Conservation (phyloP, 2,888 invertebrate genomes). For the Drosophila ustulata region DNA sequence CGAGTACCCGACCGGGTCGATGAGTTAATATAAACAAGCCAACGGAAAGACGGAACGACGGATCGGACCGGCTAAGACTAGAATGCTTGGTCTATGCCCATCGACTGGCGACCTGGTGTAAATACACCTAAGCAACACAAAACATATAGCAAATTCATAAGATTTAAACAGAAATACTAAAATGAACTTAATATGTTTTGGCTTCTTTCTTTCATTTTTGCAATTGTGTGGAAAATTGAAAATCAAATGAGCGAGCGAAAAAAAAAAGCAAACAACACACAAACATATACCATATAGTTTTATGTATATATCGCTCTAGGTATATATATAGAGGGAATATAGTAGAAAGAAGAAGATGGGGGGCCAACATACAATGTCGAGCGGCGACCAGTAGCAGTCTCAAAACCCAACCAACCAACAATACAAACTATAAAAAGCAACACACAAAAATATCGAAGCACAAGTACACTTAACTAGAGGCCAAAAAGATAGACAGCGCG, state of each 20-base stretch:
- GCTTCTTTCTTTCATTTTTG: slow-evolving; percentile 43
- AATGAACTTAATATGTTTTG: slow-evolving; percentile 66
- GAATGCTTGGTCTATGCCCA: slow-evolving; percentile 25
- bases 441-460: slow-evolving; percentile 74
- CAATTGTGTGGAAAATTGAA: slow-evolving; percentile 80
- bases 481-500: slow-evolving; percentile 60
- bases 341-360: slow-evolving; percentile 8
- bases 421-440: slow-evolving; percentile 77
- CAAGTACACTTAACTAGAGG: slow-evolving; percentile 75
- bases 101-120: slow-evolving; percentile 50
- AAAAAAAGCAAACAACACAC: slow-evolving; percentile 9
- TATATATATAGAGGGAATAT: slow-evolving; percentile 29
- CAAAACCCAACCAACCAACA: slow-evolving; percentile 54
- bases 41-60: slow-evolving; percentile 8
- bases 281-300: background rate
- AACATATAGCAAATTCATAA: slow-evolving; percentile 35
- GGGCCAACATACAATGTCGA: slow-evolving; percentile 53
- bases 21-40: slow-evolving; percentile 63
- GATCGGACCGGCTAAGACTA: slow-evolving; percentile 35
- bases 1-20: slow-evolving; percentile 16
- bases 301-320: slow-evolving; percentile 2
- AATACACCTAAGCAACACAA: slow-evolving; percentile 38
- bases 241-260: slow-evolving; percentile 66
- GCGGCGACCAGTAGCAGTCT: slow-evolving; percentile 5
- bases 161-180: slow-evolving; percentile 51